These are phyloP conservation scores for Sebastes glaucus DNA, from an alignment of 2,797 vertebrate species.

Conservation along the genomic window DNA sequence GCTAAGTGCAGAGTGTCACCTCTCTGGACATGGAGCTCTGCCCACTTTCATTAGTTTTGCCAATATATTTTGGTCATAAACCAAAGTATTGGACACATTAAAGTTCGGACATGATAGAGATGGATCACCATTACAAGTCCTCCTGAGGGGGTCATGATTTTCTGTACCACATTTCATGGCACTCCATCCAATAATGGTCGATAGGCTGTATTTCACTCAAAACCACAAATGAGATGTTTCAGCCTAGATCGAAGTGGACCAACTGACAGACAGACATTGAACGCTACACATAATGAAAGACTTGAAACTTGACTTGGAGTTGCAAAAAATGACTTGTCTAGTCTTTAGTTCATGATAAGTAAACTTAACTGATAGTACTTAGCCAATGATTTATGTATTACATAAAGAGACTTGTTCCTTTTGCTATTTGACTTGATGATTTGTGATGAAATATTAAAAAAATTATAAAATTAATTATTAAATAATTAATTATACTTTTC, in stretches of 20 bases:
- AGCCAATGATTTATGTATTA: too few species aligned
- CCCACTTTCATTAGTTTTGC: background rate
- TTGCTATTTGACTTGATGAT: too few species aligned
- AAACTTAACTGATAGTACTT: too few species aligned
- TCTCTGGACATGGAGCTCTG: background rate
- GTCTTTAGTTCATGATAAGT: too few species aligned
- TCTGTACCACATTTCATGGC: background rate
- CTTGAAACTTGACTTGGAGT: accelerated
- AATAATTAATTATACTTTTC: too few species aligned
- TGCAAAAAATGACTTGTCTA: too few species aligned
- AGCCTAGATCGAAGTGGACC: background rate
- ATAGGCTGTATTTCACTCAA: background rate
- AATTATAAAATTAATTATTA: too few species aligned
- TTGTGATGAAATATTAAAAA: too few species aligned
- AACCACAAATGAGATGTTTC: background rate
- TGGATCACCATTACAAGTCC: background rate
- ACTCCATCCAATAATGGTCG: background rate
- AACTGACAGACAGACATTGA: background rate
- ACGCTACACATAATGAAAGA: background rate
- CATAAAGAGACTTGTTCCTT: too few species aligned
- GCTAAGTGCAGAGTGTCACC: background rate
- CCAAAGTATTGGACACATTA: background rate
- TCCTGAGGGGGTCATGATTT: background rate
- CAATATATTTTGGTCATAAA: background rate
- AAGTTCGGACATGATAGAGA: background rate